phyloP scores from a whole-genome alignment of 2,113 vertebrate genomes.

The Equus przewalskii region DNA sequence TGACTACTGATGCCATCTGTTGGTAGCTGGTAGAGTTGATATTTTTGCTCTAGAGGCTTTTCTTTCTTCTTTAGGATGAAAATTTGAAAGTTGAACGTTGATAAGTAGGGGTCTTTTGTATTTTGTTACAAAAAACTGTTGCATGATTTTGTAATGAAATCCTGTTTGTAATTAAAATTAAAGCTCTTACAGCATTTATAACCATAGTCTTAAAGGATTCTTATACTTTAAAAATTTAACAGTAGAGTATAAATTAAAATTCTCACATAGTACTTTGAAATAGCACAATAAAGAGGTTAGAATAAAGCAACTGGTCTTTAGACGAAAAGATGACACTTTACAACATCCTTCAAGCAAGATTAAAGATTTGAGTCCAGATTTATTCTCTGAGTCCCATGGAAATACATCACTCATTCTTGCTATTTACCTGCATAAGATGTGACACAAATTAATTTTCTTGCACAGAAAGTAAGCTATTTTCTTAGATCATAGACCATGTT shows the following conservation, averaged over 20 bases:
- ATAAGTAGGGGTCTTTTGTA: not conserved
- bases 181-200: slow-evolving; percentile 45
- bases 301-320: not conserved
- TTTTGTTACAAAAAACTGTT: slow-evolving; percentile 29
- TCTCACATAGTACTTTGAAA: not conserved
- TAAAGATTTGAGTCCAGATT: slow-evolving; percentile 19
- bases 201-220: not conserved
- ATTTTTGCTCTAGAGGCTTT: slow-evolving; percentile 34
- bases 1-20: not conserved
- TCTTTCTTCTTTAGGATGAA: not conserved
- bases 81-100: slow-evolving; percentile 43
- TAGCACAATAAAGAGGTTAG: not conserved
- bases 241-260: not conserved
- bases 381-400: slow-evolving; percentile 23
- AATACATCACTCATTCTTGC: not conserved
- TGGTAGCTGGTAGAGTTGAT: not conserved
- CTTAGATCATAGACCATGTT: not conserved
- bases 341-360: not conserved
- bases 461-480: not conserved
- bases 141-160: slow-evolving; percentile 13
- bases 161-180: slow-evolving; percentile 27
- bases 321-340: not conserved
- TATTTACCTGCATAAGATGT: not conserved
- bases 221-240: not conserved
- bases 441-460: slow-evolving; percentile 9